These are phyloP conservation scores for Telenomus remus DNA, from an alignment of 1,140 invertebrate genomes.

Conservation along the genomic window DNA sequence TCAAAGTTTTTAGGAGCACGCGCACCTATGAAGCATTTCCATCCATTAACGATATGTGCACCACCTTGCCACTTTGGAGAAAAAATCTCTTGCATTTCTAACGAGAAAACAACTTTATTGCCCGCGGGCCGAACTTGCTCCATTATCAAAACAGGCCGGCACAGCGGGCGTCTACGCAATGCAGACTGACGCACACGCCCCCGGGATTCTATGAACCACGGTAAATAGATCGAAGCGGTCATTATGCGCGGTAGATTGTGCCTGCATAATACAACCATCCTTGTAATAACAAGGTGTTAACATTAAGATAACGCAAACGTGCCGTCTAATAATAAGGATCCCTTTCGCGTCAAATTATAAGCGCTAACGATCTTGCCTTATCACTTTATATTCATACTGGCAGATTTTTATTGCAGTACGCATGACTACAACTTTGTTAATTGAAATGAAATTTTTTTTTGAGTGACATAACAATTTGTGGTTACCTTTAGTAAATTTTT, in stretches of 20 bases:
- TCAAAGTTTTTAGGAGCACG: conserved; percentile 29
- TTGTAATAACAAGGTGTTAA: conserved; percentile 52
- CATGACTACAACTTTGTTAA: neutral
- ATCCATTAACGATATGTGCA: conserved; percentile 45
- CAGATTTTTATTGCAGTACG: neutral
- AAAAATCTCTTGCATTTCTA: conserved; percentile 53
- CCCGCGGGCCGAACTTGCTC: conserved; percentile 31
- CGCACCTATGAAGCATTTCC: conserved; percentile 35
- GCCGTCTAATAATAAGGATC: conserved; percentile 39
- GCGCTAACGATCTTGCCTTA: neutral
- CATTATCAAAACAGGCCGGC: conserved; percentile 52
- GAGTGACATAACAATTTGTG: neutral
- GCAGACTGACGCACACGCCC: conserved; percentile 38
- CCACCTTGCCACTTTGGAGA: conserved; percentile 35
- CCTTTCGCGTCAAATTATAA: conserved; percentile 19
- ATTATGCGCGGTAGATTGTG: conserved; percentile 49
- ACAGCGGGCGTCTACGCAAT: conserved; percentile 43
- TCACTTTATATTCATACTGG: neutral
- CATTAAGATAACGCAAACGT: conserved; percentile 52
- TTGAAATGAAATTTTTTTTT: neutral
- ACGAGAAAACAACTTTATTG: conserved; percentile 57
- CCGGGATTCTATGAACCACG: conserved; percentile 35
- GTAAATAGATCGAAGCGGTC: conserved; percentile 52
- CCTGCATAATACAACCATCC: conserved; percentile 46
- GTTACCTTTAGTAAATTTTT: no score